Evolutionary conservation across 1,140 invertebrate genomes (phyloP).

Genomic region (Helicoverpa zea): DNA sequence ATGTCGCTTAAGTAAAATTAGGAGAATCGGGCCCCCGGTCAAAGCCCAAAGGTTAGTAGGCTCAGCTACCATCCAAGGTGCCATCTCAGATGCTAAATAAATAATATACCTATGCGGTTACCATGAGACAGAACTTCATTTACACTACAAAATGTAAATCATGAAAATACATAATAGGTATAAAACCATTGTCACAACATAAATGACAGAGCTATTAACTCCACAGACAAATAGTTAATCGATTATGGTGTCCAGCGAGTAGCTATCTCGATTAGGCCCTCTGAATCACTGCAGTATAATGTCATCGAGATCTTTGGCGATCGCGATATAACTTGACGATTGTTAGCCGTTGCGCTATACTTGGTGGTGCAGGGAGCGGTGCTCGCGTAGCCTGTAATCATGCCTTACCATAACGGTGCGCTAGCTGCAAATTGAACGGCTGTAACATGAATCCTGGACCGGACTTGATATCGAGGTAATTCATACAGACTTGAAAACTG

Average conservation of each 20-base stretch:
- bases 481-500: no score
- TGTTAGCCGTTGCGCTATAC: conserved; percentile 23
- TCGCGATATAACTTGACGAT: conserved; percentile 37
- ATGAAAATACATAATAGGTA: background rate
- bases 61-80: no score
- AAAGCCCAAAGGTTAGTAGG: no score
- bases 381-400: conserved; percentile 14
- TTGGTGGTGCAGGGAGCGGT: conserved; percentile 16
- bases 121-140: background rate
- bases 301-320: conserved; percentile 4
- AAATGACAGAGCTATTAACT: conserved; percentile 15
- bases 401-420: conserved; percentile 45
- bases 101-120: no score
- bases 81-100: no score
- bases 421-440: conserved; percentile 34
- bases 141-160: background rate
- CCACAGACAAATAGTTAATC: conserved; percentile 21
- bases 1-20: no score
- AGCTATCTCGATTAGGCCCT: conserved; percentile 17
- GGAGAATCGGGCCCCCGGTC: no score
- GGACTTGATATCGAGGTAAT: background rate
- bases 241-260: background rate
- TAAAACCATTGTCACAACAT: background rate
- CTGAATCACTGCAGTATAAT: conserved; percentile 30
- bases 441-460: background rate